phyloP scores from a whole-genome alignment of 2,797 vertebrate species.

The Neosalanx taihuensis region DNA sequence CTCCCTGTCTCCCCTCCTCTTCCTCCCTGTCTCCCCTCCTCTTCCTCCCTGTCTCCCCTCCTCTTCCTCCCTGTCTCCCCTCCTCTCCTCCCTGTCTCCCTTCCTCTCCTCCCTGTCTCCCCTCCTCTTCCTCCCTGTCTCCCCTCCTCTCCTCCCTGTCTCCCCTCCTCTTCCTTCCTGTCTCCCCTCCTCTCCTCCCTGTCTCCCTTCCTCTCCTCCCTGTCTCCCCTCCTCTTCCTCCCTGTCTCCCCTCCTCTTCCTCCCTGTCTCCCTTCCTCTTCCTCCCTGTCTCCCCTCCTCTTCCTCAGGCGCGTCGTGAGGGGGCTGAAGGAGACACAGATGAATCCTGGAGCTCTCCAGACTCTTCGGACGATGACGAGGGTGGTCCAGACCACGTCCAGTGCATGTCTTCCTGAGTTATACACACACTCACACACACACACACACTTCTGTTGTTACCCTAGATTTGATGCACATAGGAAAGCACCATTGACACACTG shows the following conservation, averaged over 20 bases:
- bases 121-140: too few relatives aligned
- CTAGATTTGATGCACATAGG: constrained; percentile 70
- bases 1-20: too few relatives aligned
- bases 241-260: too few relatives aligned
- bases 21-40: too few relatives aligned
- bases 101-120: too few relatives aligned
- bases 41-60: not conserved
- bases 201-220: not conserved
- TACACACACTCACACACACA: constrained; percentile 14
- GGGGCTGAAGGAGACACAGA: constrained; percentile 85
- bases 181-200: not conserved
- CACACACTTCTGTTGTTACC: constrained; percentile 52
- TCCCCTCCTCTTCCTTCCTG: too few relatives aligned
- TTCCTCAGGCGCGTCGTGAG: not conserved
- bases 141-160: not conserved
- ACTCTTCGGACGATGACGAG: constrained; percentile 90
- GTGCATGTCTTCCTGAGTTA: constrained; percentile 85
- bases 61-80: too few relatives aligned
- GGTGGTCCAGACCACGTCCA: constrained; percentile 92
- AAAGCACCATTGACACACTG: constrained; percentile 70
- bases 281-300: not conserved
- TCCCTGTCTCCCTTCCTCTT: not conserved
- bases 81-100: too few relatives aligned
- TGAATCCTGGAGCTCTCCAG: constrained; percentile 89
- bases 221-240: too few relatives aligned